Evolutionary conservation across 2,797 vertebrate genomes (phyloP), one percentile per base, ranked within the genome.

Genomic region (Tarsius wallacei): DNA sequence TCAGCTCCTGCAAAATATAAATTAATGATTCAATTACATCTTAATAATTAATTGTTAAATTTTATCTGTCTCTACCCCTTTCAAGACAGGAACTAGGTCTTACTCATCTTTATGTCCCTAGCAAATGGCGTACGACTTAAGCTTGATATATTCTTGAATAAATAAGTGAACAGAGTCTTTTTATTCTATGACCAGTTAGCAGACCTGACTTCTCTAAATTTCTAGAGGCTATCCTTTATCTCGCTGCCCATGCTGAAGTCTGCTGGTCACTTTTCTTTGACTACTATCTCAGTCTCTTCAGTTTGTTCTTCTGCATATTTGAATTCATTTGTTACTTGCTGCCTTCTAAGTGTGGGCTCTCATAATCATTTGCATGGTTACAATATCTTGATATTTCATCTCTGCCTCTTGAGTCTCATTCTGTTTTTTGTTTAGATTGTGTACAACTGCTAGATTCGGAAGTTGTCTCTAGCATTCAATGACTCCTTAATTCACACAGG

Each of bases 161-260:
- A 64, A 57, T 76, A 93, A 64, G 42, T 64, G 90, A 87, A 86
- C 16, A 47, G 49, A 80, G 91, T 91, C 7, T 28, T 93, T 91
- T 90, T 21, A 47, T 92, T 82, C 73, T 95, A 3, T 93, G 73
- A 80, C 57, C 26, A 31, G 14, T 92, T 90, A 24, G 7, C 57
- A 59, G 6, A 31, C 51, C 55, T 95, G 47, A 87, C 31, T 80
- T 93, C 55, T 81, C 63, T 84, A 10, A 84, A 36, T 88, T 87
- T 81, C 49, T 47, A n/a, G 94, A 84, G n/a, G 3, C 64, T 87
- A 4, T 64, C 47, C 31, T 87, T 42, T 7, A 16, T 24, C 8
- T 87, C 5, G 4, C 66, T 90, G 74, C 53, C 70, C 28, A 3
- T 94, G 12, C 51, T 96, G 66, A 87, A 70, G 53, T 85, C 13